These are phyloP conservation scores for Belonocnema kinseyi DNA, from an alignment of 1,140 invertebrate species.

Conservation along the genomic window DNA sequence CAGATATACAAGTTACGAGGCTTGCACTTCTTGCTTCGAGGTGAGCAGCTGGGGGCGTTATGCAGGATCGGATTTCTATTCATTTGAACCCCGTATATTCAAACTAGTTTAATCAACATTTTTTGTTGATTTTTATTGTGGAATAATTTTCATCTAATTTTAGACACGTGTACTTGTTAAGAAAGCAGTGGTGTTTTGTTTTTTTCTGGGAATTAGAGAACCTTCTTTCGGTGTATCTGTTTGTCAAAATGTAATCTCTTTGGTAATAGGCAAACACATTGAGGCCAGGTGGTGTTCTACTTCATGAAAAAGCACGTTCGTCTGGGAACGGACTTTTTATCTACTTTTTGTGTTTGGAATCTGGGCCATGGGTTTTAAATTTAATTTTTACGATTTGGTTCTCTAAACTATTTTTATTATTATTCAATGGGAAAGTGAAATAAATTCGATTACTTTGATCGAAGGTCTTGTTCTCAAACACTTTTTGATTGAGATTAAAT, in stretches of 20 bases:
- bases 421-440: too few species aligned
- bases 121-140: neutral
- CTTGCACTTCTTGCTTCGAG: slow-evolving; percentile 15
- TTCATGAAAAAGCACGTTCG: neutral
- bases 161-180: neutral
- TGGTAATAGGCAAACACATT: neutral
- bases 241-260: slow-evolving; percentile 7
- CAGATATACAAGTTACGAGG: slow-evolving; percentile 15
- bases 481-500: too few species aligned
- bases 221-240: neutral
- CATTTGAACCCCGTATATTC: neutral
- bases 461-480: too few species aligned
- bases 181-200: neutral
- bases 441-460: too few species aligned
- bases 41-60: slow-evolving; percentile 16
- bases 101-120: neutral
- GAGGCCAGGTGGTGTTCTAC: slow-evolving; percentile 8
- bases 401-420: too few species aligned
- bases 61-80: slow-evolving; percentile 12
- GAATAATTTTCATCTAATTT: too few species aligned
- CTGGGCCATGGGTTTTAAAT: neutral
- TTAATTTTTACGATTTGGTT: too few species aligned
- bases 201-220: neutral
- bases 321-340: neutral
- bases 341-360: neutral